Base-by-base conservation (phyloP, 2,113 vertebrate genomes). In the Eptesicus fuscus region DNA sequence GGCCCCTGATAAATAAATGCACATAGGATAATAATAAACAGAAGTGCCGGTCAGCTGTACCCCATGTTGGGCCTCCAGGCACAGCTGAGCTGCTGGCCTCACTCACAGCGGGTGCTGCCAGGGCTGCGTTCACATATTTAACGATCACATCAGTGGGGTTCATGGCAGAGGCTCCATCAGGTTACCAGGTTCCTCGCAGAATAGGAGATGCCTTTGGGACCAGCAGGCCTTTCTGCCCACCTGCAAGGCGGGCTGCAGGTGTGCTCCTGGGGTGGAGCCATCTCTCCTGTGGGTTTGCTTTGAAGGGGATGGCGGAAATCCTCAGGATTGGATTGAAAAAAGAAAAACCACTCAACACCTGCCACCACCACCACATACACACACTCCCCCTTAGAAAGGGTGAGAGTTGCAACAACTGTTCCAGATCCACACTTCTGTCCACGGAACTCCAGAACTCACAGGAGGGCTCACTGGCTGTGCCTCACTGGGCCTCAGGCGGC, bases 111-210 rank as follows among this genome's bases (percentile, higher is more conserved):
- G 17, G 17, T 1, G 32, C 37, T 44, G 42, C 69, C 65, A 10
- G 82, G n/a, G 40, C 61, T 69, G 9, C 12, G 83, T 87, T 93
- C 84, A 25, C 92, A 77, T 87, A 89, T 51, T 93, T 49, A 77
- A 87, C 56, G 80, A 73, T 73, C 65, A 74, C 6, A 4, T 63
- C 59, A 71, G 44, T 13, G 32, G 65, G 53, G n/a, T 22, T 69
- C 10, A 18, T 44, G 80, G 77, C 67, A 84, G 22, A 78, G 49
- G 42, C 71, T 63, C 74, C 23, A 12, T 17, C 17, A 30, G 18
- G 40, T 53, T 25, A 23, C 23, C 13, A 30, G 28, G 44, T 53
- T 30, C 63, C 11, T 73, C 44, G 44, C 8, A 49, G 65, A 83
- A 79, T 2, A 80, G 90, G 84, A 88, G 63, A 28, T 23, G 47